Evolutionary conservation across 2,888 invertebrate species (phyloP).

Genomic region (Colletes collaris): DNA sequence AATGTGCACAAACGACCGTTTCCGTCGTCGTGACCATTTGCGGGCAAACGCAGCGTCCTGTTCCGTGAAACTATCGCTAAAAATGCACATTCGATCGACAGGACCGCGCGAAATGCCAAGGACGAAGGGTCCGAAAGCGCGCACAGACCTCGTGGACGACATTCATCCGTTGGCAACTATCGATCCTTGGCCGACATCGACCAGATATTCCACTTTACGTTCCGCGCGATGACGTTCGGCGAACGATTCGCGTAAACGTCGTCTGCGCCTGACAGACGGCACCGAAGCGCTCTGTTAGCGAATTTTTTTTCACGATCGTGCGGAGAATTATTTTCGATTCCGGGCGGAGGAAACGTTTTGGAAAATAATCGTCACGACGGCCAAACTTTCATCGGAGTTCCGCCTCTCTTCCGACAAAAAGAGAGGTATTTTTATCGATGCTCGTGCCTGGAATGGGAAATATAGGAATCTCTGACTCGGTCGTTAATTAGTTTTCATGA

Average conservation of each 20-base stretch:
- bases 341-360: not conserved
- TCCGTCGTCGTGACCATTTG: not conserved
- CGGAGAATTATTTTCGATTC: not conserved
- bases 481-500: too few relatives aligned
- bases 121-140: not conserved
- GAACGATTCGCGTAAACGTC: conserved; percentile 6
- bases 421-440: too few relatives aligned
- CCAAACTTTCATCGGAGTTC: not conserved
- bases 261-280: conserved; percentile 21
- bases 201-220: conserved; percentile 14
- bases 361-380: not conserved
- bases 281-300: not conserved
- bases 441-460: too few relatives aligned
- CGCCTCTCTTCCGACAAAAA: too few relatives aligned
- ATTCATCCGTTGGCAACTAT: conserved; percentile 9
- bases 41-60: not conserved
- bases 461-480: too few relatives aligned
- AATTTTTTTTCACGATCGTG: not conserved
- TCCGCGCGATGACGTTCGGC: conserved; percentile 10
- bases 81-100: not conserved
- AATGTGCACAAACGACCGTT: too few relatives aligned
- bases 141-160: not conserved
- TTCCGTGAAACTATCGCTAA: too few relatives aligned
- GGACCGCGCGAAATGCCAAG: not conserved
- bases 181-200: conserved; percentile 5